Conservation (phyloP, 2,888 invertebrate species). For the Lepidonotus clava region DNA sequence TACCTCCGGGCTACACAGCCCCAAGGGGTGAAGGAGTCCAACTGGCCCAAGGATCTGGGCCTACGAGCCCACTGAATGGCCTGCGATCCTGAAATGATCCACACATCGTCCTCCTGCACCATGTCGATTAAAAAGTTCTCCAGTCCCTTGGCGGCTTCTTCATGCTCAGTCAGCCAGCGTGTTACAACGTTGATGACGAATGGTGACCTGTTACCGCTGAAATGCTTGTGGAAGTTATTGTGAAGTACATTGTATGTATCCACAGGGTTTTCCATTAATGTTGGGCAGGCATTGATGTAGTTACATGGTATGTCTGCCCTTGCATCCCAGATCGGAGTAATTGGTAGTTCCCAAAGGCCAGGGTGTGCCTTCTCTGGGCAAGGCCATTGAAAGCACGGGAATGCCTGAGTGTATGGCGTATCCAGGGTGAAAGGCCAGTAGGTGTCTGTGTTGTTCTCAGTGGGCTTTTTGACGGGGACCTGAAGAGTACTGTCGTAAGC, state of each 20-base stretch:
- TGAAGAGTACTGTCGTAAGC: neutral
- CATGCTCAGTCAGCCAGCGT: slow-evolving; percentile 11
- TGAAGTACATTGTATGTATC: slow-evolving; percentile 25
- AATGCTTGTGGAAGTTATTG: neutral
- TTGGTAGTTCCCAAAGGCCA: slow-evolving; percentile 32
- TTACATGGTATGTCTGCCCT: neutral
- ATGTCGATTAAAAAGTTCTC: slow-evolving; percentile 26
- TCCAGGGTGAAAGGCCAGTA: slow-evolving; percentile 47
- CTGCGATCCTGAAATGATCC: slow-evolving; percentile 1
- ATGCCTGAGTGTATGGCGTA: neutral
- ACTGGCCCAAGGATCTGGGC: neutral
- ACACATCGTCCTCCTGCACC: slow-evolving; percentile 39
- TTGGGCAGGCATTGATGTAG: slow-evolving; percentile 14
- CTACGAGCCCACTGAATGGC: neutral
- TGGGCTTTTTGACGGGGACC: neutral
- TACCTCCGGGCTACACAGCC: neutral
- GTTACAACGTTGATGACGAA: neutral
- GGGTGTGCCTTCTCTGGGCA: neutral
- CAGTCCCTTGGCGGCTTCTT: neutral
- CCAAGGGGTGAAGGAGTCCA: slow-evolving; percentile 35
- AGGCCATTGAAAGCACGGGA: neutral
- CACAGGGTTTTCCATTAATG: neutral
- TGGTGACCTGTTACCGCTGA: neutral
- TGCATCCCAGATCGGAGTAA: neutral
- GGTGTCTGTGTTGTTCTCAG: neutral